Percentiles rank a stretch among this genome's conserved stretches.
Evolutionary conservation across 2,797 vertebrate species (phyloP).

Genomic region (Amblyopsis hoosieri): DNA sequence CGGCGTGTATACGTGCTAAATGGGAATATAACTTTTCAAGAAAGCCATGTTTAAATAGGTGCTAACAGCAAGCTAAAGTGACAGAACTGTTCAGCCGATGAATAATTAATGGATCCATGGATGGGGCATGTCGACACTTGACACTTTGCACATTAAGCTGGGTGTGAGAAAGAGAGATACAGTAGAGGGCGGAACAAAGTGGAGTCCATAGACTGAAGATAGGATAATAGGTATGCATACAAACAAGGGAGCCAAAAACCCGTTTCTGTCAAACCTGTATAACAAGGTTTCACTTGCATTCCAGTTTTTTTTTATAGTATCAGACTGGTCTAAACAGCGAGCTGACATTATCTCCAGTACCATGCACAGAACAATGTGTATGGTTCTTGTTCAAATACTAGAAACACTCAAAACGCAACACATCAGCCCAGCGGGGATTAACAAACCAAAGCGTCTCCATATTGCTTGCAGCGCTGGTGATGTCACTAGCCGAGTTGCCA

Average conservation of each 20-base stretch:
- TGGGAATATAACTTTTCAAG: slow-evolving; percentile 30
- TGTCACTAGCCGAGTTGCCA: not conserved
- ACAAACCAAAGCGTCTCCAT: not conserved
- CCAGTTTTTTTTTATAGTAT: not conserved
- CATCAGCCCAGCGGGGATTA: too few species aligned
- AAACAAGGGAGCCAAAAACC: slow-evolving; percentile 8
- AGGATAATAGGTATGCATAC: not conserved
- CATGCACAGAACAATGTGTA: not conserved
- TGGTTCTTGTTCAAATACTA: too few species aligned
- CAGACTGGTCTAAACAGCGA: not conserved
- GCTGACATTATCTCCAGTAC: not conserved
- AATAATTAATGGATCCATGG: slow-evolving; percentile 63
- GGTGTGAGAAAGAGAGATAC: slow-evolving; percentile 35
- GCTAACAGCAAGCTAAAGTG: slow-evolving; percentile 47
- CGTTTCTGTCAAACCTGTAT: slow-evolving; percentile 42
- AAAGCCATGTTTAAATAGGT: slow-evolving; percentile 28
- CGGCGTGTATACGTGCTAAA: not conserved
- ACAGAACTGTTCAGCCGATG: slow-evolving; percentile 41
- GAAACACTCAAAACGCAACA: not conserved
- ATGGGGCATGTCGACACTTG: slow-evolving; percentile 44
- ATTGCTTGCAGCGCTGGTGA: not conserved
- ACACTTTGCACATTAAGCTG: slow-evolving; percentile 54
- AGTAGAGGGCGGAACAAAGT: slow-evolving; percentile 22
- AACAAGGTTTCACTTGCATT: slow-evolving; percentile 23
- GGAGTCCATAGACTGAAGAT: slow-evolving; percentile 8